Percentiles rank a stretch among this genome's conserved stretches.
phyloP scores from a whole-genome alignment of 2,888 invertebrate genomes.

The Micoletzkya japonica region DNA sequence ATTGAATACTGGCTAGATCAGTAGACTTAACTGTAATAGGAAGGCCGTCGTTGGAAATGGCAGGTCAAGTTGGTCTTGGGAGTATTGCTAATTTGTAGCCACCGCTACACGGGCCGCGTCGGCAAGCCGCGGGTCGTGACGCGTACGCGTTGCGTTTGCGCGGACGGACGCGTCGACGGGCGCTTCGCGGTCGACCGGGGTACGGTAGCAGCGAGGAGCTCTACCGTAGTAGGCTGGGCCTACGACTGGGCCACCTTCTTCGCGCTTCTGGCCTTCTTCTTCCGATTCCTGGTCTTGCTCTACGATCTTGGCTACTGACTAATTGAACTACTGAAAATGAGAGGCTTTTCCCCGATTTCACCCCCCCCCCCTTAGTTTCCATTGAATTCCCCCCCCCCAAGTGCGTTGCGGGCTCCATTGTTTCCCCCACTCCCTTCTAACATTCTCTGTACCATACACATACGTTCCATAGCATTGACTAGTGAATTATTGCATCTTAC shows the following conservation, averaged over 20 bases:
- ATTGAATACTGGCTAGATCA: no score
- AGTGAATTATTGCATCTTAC: no score
- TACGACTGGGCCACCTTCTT: conserved; percentile 17
- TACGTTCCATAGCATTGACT: no score
- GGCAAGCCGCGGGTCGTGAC: conserved; percentile 1
- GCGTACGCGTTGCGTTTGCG: conserved; percentile 16
- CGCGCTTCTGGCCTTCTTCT: conserved; percentile 13
- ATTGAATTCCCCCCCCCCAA: conserved; percentile 1
- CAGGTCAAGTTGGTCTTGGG: no score
- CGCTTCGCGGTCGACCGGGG: neutral
- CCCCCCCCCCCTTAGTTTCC: neutral
- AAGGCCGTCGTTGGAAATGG: no score
- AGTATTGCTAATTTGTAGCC: no score
- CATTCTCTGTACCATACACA: no score
- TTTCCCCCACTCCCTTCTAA: neutral
- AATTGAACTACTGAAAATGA: neutral
- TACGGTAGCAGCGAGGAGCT: neutral
- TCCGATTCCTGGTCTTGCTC: conserved; percentile 9
- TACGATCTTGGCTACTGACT: conserved; percentile 15
- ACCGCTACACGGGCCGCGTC: conserved; percentile 1
- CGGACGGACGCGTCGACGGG: no score
- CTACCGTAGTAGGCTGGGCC: neutral
- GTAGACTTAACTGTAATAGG: no score
- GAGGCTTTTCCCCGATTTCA: neutral
- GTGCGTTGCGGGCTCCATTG: conserved; percentile 23